Evolutionary conservation across 2,113 vertebrate species (phyloP), one percentile per base, ranked within the genome.

Genomic region (Muscicapa adusta): DNA sequence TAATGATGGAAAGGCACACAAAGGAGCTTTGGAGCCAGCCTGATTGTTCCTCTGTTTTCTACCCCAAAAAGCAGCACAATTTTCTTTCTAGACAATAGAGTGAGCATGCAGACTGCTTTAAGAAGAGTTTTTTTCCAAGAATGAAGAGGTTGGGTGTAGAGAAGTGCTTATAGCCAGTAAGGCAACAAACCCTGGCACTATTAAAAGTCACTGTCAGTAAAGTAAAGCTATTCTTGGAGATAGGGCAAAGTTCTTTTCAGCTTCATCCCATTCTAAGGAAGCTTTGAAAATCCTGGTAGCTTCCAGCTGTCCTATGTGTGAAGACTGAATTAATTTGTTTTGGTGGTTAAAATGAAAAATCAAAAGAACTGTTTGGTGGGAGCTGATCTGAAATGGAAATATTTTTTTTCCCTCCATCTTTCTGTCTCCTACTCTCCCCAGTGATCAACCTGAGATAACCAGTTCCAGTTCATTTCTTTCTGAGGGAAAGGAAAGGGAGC

Each of bases 391-490:
- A 92, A 92, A 67, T 84, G 25, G 77, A 71, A 92, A 36, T 24
- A 2, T 40, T 22, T 50, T 56, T 63, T 73, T n/a, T 28, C 7
- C 5, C 18, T 74, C 42, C 10, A n/a, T 71, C 20, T 80, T 66
- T 68, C 65, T 67, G 43, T 43, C 25, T 93, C 57, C 34, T 20
- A 42, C 8, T 25, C 7, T 91, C 22, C 25, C 33, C 28, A 88
- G 58, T 79, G 66, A 85, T 73, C 78, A 91, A n/a, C 18, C 42
- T 80, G 78, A 53, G 62, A 80, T 53, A 88, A 85, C 74, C 23
- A 90, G 45, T 91, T 94, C 42, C 74, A 85, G 67, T 73, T 82
- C 20, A 70, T 85, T 90, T 96, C 67, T 42, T 91, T 85, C 47
- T 54, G 23, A 70, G 26, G 24, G 43, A 65, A 88, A 68, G 70